Base-by-base conservation (phyloP, 2,888 invertebrate genomes). In the Temnothorax ravouxi region DNA sequence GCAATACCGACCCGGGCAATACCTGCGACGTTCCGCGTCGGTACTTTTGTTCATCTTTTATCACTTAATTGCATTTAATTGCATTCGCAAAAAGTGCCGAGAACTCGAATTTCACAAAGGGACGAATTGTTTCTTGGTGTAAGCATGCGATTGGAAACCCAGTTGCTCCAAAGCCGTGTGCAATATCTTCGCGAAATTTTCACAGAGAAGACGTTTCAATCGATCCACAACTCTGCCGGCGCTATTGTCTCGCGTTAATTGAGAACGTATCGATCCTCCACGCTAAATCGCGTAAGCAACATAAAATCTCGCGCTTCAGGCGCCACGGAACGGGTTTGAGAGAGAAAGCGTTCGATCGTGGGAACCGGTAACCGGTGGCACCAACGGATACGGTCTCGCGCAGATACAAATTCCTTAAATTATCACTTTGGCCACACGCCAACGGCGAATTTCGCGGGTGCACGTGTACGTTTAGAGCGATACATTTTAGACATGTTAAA, bases 291-390 rank as follows among this genome's bases (percentile, higher is more conserved):
- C 18, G n/a, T 66, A 25, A 59, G 67, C 54, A 71, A 84, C 85
- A 61, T 41, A 81, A 88, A 84, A 77, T 84, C 80, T 50, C 74
- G 82, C 62, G 75, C 74, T 72, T 54, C 59, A 29, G 67, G 67
- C 41, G 84, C 66, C 82, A 79, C 85, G 87, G 79, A 83, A 81
- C 88, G 75, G 83, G 87, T 89, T 92, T 88, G 88, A 90, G 88
- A 89, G 94, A 93, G 94, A 94, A 94, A 94, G 94, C 93, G 90
- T 88, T 92, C 89, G 90, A 92, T 92, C 93, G 94, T 94, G 93
- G 92, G 93, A 93, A 93, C 92, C 89, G 90, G 90, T 86, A 90
- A 87, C 84, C 84, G 79, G 86, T 25, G 83, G 69, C 84, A 86
- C 84, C 56, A 85, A 64, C 38, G 29, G 18, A 56, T 69, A 71